phyloP scores from a whole-genome alignment of 2,888 invertebrate genomes.

The Epistrophe eligans region DNA sequence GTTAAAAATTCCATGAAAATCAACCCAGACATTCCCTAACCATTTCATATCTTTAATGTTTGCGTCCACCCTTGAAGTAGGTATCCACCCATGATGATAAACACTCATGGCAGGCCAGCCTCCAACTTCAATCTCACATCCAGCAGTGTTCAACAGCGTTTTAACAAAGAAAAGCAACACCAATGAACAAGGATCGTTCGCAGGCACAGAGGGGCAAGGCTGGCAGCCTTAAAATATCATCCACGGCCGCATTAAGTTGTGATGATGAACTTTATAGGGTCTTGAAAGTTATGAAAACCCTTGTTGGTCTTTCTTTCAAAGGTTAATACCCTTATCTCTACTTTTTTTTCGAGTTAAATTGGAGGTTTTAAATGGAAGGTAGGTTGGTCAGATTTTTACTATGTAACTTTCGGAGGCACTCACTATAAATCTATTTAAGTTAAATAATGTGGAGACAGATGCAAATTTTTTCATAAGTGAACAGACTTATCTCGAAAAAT shows the following conservation, averaged over 20 bases:
- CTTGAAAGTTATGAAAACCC: no score
- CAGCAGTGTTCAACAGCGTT: slow-evolving; percentile 31
- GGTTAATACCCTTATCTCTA: no score
- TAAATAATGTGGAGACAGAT: no score
- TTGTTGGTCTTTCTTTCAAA: no score
- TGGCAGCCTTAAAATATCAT: not conserved
- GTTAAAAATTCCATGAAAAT: slow-evolving; percentile 38
- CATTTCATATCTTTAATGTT: slow-evolving; percentile 44
- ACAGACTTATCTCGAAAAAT: no score
- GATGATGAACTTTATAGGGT: no score
- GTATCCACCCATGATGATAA: not conserved
- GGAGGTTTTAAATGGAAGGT: no score
- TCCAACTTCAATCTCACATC: slow-evolving; percentile 15
- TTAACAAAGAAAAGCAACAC: slow-evolving; percentile 61
- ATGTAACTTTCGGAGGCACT: no score
- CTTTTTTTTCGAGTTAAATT: no score
- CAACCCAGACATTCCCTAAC: slow-evolving; percentile 56
- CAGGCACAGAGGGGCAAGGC: not conserved
- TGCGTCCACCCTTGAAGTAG: slow-evolving; percentile 45
- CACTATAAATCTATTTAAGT: no score
- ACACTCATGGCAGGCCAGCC: slow-evolving; percentile 4
- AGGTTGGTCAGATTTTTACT: no score
- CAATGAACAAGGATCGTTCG: slow-evolving; percentile 27
- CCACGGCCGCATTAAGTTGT: not conserved
- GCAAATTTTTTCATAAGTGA: no score